A percentile compares a stretch with the other conserved stretches of the same genome.
phyloP scores from a whole-genome alignment of 1,140 invertebrate genomes.

The Yoshiicerus persimilis region DNA sequence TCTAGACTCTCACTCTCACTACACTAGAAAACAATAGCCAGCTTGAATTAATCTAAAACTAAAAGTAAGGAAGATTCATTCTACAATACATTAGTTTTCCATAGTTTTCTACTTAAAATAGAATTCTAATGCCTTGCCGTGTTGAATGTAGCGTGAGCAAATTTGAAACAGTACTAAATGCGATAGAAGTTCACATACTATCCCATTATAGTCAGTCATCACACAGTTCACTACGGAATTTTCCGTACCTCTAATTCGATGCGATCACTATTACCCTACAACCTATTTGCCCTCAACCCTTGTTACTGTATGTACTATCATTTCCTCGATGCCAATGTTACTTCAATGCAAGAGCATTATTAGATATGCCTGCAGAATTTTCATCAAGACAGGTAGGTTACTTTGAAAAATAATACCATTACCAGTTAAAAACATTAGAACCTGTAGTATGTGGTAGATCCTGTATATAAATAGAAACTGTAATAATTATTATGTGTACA shows the following conservation, averaged over 20 bases:
- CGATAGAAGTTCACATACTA: not conserved
- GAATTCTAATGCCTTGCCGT: not conserved
- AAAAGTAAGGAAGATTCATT: not conserved
- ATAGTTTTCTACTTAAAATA: not conserved
- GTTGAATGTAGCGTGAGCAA: not conserved
- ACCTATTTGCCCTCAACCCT: no score
- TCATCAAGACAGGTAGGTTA: no score
- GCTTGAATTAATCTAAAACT: not conserved
- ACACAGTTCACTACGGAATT: not conserved
- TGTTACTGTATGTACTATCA: no score
- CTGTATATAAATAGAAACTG: no score
- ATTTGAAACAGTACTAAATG: not conserved
- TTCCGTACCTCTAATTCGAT: not conserved
- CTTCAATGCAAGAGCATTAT: no score
- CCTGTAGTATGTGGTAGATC: no score
- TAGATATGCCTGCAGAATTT: no score
- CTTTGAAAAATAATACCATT: no score
- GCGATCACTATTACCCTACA: not conserved
- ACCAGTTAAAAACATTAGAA: no score
- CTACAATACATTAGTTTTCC: not conserved
- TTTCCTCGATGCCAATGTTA: no score
- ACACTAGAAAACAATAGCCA: not conserved
- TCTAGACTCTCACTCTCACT: not conserved
- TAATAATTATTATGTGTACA: no score
- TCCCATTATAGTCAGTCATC: no score